A percentile compares a stretch with the other conserved stretches of the same genome.
Conservation (phyloP, 2,888 invertebrate species). For the Agriopis leucophaearia region DNA sequence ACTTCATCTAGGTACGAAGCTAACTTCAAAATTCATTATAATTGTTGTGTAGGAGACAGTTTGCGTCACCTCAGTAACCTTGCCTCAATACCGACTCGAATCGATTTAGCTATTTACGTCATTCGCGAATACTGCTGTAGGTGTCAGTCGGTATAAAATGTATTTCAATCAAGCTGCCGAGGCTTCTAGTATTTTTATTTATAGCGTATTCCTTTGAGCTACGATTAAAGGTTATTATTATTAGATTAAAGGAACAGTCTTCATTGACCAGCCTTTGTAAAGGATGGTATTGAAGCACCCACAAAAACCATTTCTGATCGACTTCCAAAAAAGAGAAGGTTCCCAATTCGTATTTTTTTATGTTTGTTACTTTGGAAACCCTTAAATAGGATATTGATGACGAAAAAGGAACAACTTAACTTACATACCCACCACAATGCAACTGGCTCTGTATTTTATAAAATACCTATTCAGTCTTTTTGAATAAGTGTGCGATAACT, state of each 20-base stretch:
- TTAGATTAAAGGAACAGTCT: too few relatives aligned
- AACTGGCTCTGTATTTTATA: too few relatives aligned
- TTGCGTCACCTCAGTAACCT: slow-evolving; percentile 19
- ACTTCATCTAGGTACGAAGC: not conserved
- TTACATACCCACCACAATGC: too few relatives aligned
- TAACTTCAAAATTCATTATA: not conserved
- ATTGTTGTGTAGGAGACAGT: not conserved
- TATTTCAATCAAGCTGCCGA: slow-evolving; percentile 11
- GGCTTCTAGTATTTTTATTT: slow-evolving; percentile 14
- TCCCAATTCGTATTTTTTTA: too few relatives aligned
- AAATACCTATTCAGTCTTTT: too few relatives aligned
- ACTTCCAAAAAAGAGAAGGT: too few relatives aligned
- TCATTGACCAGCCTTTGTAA: not conserved
- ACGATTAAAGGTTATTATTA: too few relatives aligned
- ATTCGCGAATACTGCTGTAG: slow-evolving; percentile 10
- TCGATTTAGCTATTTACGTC: slow-evolving; percentile 19
- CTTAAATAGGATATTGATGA: too few relatives aligned
- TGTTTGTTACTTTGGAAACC: too few relatives aligned
- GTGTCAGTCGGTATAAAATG: not conserved
- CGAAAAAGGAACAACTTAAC: too few relatives aligned
- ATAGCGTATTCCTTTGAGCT: slow-evolving; percentile 1
- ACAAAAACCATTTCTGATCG: not conserved
- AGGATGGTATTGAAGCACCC: not conserved
- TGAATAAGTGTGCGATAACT: too few relatives aligned
- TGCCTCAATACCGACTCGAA: slow-evolving; percentile 2